A percentile compares a stretch with the other conserved stretches of the same genome.
Conservation (phyloP, 2,797 vertebrate species). For the Halcyon smyrnensis region DNA sequence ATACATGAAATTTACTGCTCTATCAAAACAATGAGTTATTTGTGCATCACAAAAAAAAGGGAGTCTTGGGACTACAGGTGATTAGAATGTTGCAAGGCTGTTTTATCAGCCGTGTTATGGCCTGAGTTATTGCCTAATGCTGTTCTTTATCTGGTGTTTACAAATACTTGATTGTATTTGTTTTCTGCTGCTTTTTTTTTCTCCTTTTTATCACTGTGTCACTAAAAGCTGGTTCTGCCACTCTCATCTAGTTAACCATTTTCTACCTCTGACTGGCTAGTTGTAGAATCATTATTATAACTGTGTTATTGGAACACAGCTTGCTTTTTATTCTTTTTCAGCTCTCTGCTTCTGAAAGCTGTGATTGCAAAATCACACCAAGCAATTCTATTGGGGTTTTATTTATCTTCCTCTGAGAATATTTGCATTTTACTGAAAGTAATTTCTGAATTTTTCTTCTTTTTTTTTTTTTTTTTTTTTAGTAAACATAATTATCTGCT, state of each 20-base stretch:
- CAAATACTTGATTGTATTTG: not conserved
- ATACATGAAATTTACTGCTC: conserved; percentile 3
- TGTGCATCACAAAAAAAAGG: not conserved
- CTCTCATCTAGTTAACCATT: not conserved
- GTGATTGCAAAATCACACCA: not conserved
- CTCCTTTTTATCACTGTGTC: not conserved
- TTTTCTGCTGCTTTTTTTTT: conserved; percentile 17
- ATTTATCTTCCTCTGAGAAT: conserved; percentile 1
- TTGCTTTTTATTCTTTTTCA: not conserved
- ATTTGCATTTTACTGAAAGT: conserved; percentile 24
- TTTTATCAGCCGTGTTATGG: conserved; percentile 34
- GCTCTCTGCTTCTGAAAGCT: not conserved
- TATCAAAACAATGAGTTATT: conserved; percentile 23
- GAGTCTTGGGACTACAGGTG: not conserved
- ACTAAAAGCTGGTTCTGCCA: not conserved
- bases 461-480: not conserved
- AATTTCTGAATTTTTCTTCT: not conserved
- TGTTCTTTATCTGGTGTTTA: conserved; percentile 28
- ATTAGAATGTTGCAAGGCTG: not conserved
- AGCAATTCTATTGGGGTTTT: not conserved
- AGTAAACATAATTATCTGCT: not conserved
- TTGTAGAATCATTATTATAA: not conserved
- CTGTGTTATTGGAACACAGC: not conserved
- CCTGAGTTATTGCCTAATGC: conserved; percentile 36
- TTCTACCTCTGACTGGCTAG: not conserved